phyloP scores from a whole-genome alignment of 2,113 vertebrate genomes.

The Rhineura floridana region DNA sequence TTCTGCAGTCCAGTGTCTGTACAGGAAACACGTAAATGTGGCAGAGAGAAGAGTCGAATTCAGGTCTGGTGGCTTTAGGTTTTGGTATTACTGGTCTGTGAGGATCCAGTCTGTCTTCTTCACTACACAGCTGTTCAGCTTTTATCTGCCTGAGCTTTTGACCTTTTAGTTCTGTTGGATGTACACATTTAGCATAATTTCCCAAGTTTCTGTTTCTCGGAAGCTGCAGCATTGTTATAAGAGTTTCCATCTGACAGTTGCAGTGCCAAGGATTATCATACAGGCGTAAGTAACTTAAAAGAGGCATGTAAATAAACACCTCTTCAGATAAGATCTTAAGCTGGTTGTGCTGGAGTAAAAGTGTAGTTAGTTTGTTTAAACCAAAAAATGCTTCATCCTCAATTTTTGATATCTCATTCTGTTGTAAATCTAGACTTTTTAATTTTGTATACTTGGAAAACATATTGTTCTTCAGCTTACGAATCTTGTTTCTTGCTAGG shows the following conservation, averaged over 20 bases:
- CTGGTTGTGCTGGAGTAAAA: slow-evolving; percentile 93
- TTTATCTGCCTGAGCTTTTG: slow-evolving; percentile 86
- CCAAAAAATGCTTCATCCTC: slow-evolving; percentile 88
- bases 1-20: slow-evolving; percentile 87
- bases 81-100: slow-evolving; percentile 48
- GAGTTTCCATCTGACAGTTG: slow-evolving; percentile 86
- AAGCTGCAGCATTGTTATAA: slow-evolving; percentile 89
- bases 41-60: slow-evolving; percentile 84
- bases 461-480: slow-evolving; percentile 86
- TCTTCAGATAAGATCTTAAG: slow-evolving; percentile 86
- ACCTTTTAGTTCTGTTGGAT: slow-evolving; percentile 79
- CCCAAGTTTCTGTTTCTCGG: slow-evolving; percentile 92
- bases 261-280: slow-evolving; percentile 97
- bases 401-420: slow-evolving; percentile 89
- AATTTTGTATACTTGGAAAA: slow-evolving; percentile 87
- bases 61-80: slow-evolving; percentile 66
- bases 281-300: slow-evolving; percentile 88
- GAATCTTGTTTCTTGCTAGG: slow-evolving; percentile 89
- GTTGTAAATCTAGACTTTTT: slow-evolving; percentile 93
- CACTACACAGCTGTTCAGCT: slow-evolving; percentile 80
- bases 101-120: slow-evolving; percentile 62
- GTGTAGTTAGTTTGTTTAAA: slow-evolving; percentile 87
- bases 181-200: slow-evolving; percentile 88
- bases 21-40: slow-evolving; percentile 88
- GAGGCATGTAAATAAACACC: slow-evolving; percentile 85